Percentiles rank a stretch among this genome's conserved stretches.
Conservation (phyloP, 2,113 vertebrate species). For the Eublepharis macularius region DNA sequence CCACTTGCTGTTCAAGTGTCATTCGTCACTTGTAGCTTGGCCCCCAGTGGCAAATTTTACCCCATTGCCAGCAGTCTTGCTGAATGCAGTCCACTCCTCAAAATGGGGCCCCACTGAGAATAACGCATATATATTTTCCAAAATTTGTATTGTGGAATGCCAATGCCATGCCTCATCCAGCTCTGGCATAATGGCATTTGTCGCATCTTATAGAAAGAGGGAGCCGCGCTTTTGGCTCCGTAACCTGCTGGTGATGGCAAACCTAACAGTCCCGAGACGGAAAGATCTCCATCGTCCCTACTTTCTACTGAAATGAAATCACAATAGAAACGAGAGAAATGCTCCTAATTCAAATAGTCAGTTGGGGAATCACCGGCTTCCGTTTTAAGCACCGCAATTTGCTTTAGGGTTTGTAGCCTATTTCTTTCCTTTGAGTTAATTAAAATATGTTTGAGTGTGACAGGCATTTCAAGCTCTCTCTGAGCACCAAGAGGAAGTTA, state of each 20-base stretch:
- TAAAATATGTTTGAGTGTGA: slow-evolving; percentile 74
- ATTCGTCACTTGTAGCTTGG: too few species aligned
- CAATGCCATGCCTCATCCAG: not conserved
- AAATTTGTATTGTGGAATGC: not conserved
- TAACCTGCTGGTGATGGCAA: slow-evolving; percentile 26
- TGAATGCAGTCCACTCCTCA: not conserved
- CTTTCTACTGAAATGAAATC: slow-evolving; percentile 52
- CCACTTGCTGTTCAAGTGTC: too few species aligned
- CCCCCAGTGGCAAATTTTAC: not conserved
- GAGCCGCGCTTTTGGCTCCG: slow-evolving; percentile 3
- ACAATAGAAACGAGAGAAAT: slow-evolving; percentile 59
- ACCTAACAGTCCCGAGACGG: slow-evolving; percentile 43
- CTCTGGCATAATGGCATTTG: not conserved
- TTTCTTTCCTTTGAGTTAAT: slow-evolving; percentile 77
- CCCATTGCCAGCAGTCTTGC: not conserved
- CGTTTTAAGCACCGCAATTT: slow-evolving; percentile 68
- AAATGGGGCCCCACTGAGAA: not conserved
- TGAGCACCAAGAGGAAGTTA: slow-evolving; percentile 60
- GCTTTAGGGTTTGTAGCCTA: slow-evolving; percentile 74
- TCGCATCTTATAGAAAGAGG: not conserved
- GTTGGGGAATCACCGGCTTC: slow-evolving; percentile 66
- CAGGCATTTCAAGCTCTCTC: slow-evolving; percentile 71
- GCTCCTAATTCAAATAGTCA: slow-evolving; percentile 70
- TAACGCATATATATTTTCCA: not conserved
- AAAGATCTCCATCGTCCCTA: slow-evolving; percentile 39